Evolutionary conservation across 2,113 vertebrate species (phyloP).

Genomic region (Astur gentilis): DNA sequence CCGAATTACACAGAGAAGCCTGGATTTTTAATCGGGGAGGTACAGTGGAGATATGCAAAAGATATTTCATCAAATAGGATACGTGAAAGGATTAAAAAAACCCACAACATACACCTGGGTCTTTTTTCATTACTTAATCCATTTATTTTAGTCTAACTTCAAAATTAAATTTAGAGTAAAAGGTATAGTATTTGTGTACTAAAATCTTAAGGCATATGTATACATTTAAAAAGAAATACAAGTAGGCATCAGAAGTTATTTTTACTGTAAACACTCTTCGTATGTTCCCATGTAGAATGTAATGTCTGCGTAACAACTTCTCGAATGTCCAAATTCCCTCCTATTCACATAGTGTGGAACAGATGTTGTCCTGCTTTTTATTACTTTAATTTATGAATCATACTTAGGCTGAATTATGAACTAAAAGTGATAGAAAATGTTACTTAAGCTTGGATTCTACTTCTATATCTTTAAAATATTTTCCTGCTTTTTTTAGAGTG

Average conservation of each 20-base stretch:
- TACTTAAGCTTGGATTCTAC: background rate
- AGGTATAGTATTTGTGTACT: background rate
- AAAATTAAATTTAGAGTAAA: background rate
- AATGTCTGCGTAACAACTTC: constrained; percentile 35
- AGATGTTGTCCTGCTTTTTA: constrained; percentile 59
- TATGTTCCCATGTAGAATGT: constrained; percentile 21
- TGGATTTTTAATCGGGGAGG: background rate
- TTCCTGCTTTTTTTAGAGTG: background rate
- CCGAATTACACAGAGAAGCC: background rate
- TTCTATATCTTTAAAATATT: background rate
- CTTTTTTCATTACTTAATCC: background rate
- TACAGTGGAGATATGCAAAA: background rate
- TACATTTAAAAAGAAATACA: constrained; percentile 23
- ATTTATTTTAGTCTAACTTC: background rate
- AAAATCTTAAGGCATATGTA: background rate
- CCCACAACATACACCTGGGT: background rate
- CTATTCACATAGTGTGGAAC: constrained; percentile 14
- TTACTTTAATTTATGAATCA: constrained; percentile 54
- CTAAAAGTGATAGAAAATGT: background rate
- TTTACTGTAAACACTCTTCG: constrained; percentile 6
- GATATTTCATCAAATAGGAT: background rate
- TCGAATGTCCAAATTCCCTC: constrained; percentile 40
- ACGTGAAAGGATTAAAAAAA: background rate
- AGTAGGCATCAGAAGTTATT: constrained; percentile 19
- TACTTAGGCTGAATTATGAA: constrained; percentile 11